A percentile compares a stretch with the other conserved stretches of the same genome.
Evolutionary conservation across 2,113 vertebrate genomes (phyloP).

Genomic region (Istiophorus platypterus): DNA sequence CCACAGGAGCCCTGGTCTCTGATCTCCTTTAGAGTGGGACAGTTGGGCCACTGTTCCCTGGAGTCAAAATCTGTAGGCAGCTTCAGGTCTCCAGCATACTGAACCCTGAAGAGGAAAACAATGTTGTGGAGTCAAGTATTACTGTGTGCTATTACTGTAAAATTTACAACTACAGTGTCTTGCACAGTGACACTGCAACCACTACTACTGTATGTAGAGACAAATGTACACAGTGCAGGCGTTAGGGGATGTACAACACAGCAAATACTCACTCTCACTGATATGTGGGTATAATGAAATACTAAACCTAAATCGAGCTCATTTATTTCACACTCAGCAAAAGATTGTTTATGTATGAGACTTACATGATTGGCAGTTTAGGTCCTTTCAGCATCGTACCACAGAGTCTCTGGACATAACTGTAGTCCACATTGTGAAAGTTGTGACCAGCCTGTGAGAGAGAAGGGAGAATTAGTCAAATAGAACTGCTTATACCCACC

Average conservation of each 20-base stretch:
- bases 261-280: background rate
- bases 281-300: background rate
- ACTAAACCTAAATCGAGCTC: background rate
- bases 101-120: constrained; percentile 80
- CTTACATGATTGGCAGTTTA: constrained; percentile 91
- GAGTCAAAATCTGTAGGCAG: constrained; percentile 91
- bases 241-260: background rate
- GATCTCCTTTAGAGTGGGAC: constrained; percentile 93
- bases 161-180: background rate
- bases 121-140: background rate
- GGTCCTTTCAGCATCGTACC: constrained; percentile 91
- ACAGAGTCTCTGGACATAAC: constrained; percentile 90
- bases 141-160: background rate
- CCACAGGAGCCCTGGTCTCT: constrained; percentile 98
- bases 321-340: background rate
- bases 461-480: background rate
- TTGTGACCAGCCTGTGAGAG: constrained; percentile 90
- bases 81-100: constrained; percentile 78
- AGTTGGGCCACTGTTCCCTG: constrained; percentile 92
- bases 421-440: constrained; percentile 88
- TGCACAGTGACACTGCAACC: background rate
- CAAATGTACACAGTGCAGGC: background rate
- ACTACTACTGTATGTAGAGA: background rate
- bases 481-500: accelerated
- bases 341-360: constrained; percentile 4